Evolutionary conservation across 2,888 invertebrate species (phyloP).

Genomic region (Pristionchus mayeri): DNA sequence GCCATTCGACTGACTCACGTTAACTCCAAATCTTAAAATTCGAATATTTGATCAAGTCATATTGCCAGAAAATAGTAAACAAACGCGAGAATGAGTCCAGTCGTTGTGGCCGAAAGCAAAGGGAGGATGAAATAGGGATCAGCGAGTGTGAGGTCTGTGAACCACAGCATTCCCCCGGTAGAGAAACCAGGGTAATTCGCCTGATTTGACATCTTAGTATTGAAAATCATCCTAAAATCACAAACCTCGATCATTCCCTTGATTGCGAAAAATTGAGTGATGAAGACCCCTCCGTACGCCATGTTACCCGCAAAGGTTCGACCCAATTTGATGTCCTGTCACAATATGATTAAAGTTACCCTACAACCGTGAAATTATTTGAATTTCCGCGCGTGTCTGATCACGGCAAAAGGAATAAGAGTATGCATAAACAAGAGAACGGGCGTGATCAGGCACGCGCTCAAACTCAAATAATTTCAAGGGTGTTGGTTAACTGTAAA

Average conservation of each 20-base stretch:
- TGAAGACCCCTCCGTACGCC: conserved; percentile 86
- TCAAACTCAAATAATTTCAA: no score
- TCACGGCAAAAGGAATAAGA: no score
- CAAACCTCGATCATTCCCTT: conserved; percentile 84
- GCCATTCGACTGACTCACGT: conserved; percentile 66
- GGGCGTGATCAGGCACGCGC: no score
- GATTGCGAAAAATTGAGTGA: conserved; percentile 91
- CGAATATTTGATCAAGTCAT: not conserved
- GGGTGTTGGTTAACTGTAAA: no score
- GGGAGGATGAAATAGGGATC: conserved; percentile 93
- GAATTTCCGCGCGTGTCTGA: no score
- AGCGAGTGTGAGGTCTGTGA: conserved; percentile 89
- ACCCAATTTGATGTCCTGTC: conserved; percentile 64
- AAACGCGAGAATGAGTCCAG: conserved; percentile 87
- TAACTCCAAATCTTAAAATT: conserved; percentile 65
- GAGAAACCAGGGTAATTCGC: conserved; percentile 90
- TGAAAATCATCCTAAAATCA: not conserved
- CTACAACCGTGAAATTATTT: no score
- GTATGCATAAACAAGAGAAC: no score
- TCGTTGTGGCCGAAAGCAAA: conserved; percentile 86
- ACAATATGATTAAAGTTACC: no score
- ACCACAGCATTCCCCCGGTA: conserved; percentile 92
- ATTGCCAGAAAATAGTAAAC: not conserved
- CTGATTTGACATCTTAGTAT: conserved; percentile 37
- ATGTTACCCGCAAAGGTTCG: conserved; percentile 70